Conservation (phyloP, 2,113 vertebrate species). For the Fregetta grallaria region DNA sequence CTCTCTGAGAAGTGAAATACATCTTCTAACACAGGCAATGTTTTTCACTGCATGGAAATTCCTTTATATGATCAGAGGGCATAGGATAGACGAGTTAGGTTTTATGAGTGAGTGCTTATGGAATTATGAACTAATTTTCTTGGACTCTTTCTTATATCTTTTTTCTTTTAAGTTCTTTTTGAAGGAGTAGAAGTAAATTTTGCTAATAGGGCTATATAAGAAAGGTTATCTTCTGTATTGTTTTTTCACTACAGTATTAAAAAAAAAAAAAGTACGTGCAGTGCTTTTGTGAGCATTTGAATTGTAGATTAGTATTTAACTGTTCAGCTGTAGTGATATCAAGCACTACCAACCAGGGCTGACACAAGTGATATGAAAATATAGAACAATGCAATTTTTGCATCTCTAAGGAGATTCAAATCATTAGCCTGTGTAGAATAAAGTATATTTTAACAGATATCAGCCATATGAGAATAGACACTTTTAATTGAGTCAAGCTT, state of each 20-base stretch:
- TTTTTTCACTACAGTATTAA: not conserved
- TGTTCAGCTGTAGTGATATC: slow-evolving; percentile 1
- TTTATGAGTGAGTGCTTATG: not conserved
- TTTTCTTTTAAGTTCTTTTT: not conserved
- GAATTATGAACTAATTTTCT: not conserved
- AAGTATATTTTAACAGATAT: not conserved
- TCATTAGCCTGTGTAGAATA: not conserved
- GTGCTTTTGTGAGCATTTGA: slow-evolving; percentile 3
- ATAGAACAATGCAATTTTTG: not conserved
- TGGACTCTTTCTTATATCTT: not conserved
- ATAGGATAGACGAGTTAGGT: not conserved
- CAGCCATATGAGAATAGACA: not conserved
- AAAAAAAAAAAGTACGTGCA: not conserved
- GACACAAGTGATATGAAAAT: slow-evolving; percentile 12
- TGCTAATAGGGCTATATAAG: not conserved
- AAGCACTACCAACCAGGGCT: not conserved
- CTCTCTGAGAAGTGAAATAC: not conserved
- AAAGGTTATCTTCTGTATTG: not conserved
- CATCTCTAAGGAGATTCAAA: not conserved
- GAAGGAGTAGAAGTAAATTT: not conserved
- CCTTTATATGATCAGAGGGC: not conserved
- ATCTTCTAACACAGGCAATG: not conserved
- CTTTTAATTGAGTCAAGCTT: not conserved
- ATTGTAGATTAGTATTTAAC: slow-evolving; percentile 13
- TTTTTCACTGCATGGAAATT: not conserved